Base-by-base conservation (phyloP, 1,140 invertebrate genomes). In the Harpegnathos saltator region DNA sequence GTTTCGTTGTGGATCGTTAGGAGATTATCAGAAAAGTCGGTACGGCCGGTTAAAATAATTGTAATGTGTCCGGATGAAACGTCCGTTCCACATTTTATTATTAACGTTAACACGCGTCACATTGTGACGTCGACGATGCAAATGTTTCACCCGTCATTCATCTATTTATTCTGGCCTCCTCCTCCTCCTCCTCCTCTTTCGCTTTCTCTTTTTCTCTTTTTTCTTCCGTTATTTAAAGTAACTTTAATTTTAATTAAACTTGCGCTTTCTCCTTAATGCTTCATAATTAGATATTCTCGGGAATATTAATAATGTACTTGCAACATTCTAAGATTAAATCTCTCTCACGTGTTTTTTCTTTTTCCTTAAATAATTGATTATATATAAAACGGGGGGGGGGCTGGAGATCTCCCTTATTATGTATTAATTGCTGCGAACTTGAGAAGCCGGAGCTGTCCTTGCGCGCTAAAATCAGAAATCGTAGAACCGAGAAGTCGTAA, bases 201-300 rank as follows among this genome's bases (percentile, higher is more conserved):
- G 5, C n/a, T n/a, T 33, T 44, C 38, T 44, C 38, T 44, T 44
- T 44, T 9, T 11, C 38, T 44, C 33, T 33, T 7, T 44, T 44
- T 9, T 44, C 29, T n/a, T 15, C 48, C 26, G n/a, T 24, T 66
- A 77, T 9, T 77, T 54, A 66, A 77, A 77, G 54, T 77, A 77
- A 22, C 62, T 66, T 66, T 66, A 66, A 66, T 65, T 77, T 77
- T 65, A 66, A 77, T 77, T 77, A 24, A 77, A 77, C 3, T 1
- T 5, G 3, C 15, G 66, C 3, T 1, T 5, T 0, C 15, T 38
- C 5, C 38, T 11, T 54, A 77, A 66, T 77, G 12, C 7, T 38
- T 29, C n/a, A 24, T 15, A 29, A 66, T 77, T 77, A 66, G 66
- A 11, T 66, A 66, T 77, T 44, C 52, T 5, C 4, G 14, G 15